phyloP scores from a whole-genome alignment of 2,888 invertebrate genomes.

The Morpho achilles region DNA sequence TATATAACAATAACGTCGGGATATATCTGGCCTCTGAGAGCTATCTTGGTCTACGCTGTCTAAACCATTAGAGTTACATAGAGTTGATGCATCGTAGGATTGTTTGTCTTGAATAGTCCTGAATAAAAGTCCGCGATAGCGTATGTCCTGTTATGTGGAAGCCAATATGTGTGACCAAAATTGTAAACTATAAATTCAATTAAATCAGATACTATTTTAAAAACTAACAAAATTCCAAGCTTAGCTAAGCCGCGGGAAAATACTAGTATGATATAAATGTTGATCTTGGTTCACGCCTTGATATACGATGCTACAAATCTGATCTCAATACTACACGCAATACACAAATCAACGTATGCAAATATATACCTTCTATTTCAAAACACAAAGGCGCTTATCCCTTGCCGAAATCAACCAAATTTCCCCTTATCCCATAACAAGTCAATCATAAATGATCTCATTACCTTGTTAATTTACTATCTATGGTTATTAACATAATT shows the following conservation, averaged over 20 bases:
- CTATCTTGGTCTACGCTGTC: too few relatives aligned
- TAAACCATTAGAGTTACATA: too few relatives aligned
- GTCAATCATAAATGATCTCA: conserved; percentile 30
- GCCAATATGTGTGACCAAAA: too few relatives aligned
- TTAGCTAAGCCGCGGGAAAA: too few relatives aligned
- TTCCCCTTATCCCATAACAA: conserved; percentile 15
- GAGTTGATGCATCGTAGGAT: too few relatives aligned
- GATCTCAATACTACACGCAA: neutral
- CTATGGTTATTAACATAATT: conserved; percentile 37
- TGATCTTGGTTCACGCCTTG: conserved; percentile 1
- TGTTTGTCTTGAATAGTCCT: neutral
- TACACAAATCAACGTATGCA: neutral
- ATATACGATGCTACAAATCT: neutral
- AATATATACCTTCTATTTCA: neutral
- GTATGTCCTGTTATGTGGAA: too few relatives aligned
- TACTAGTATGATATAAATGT: neutral
- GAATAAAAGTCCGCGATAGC: too few relatives aligned
- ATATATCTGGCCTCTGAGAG: too few relatives aligned
- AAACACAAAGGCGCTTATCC: neutral
- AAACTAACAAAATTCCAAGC: too few relatives aligned
- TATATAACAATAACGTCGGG: too few relatives aligned
- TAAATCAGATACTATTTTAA: too few relatives aligned
- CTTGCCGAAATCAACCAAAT: neutral
- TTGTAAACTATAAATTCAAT: too few relatives aligned
- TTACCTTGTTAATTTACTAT: conserved; percentile 40